Evolutionary conservation across 1,140 invertebrate genomes (phyloP), one percentile per base, ranked within the genome.

Genomic region (Heliconius congener): DNA sequence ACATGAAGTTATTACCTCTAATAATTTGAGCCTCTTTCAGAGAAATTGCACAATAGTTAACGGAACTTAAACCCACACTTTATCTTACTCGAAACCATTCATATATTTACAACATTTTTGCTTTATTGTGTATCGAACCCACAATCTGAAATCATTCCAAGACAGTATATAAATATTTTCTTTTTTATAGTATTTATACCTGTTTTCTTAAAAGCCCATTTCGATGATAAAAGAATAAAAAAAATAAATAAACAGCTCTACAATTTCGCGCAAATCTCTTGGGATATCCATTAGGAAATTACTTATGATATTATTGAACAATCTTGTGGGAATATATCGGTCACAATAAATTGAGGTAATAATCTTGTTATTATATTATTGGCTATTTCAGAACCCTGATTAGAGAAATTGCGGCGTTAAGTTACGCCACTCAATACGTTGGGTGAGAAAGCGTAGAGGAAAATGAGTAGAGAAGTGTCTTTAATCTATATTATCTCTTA

Each of bases 261-360:
- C 52, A 71, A 79, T 78, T 74, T 39, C 66, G 66, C 76, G 42
- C 70, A 72, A 70, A 50, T 82, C 82, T 73, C 76, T 23, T 42
- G 84, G 74, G 83, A 83, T 50, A 16, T 76, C 86, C 85, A 86
- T 88, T 88, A 88, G 71, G 81, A 85, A 81, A 88, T 88, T 88
- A 88, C 82, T 79, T 76, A 76, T 77, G 57, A 78, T 75, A 78
- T 81, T 81, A 74, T 77, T 82, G 76, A 78, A 80, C 78, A 81
- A 83, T 79, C 78, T 82, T 83, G 55, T 23, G 77, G 77, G 73
- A 34, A 79, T 77, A 81, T 78, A 81, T 81, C 73, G 76, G 73
- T 75, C 72, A 81, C 39, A 18, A 74, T 71, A 71, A 77, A 81
- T 81, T 78, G 27, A 23, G 23, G 27, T 66, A 30, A 1, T 66